These are phyloP conservation scores for Lucilia sericata DNA, from an alignment of 1,140 invertebrate genomes.

Conservation along the genomic window DNA sequence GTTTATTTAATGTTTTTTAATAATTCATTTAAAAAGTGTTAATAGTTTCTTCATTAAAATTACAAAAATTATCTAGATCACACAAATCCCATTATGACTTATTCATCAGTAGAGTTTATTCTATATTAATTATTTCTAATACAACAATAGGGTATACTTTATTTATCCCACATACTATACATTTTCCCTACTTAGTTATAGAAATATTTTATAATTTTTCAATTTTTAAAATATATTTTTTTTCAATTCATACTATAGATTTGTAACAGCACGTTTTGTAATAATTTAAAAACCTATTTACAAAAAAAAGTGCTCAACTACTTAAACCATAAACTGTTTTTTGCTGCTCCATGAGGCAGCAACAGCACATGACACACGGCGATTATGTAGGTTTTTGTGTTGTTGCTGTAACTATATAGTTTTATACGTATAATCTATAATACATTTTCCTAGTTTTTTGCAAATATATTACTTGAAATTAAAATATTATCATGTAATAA, in stretches of 20 bases:
- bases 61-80: no score
- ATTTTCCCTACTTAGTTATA: neutral
- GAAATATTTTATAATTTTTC: neutral
- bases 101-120: no score
- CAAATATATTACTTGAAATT: constrained; percentile 36
- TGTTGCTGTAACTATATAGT: neutral
- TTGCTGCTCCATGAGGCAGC: neutral
- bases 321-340: neutral
- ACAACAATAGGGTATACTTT: no score
- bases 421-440: neutral
- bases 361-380: neutral
- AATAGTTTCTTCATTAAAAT: no score
- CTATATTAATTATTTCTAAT: no score
- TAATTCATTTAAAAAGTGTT: no score
- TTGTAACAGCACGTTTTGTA: constrained; percentile 42
- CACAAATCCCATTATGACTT: no score
- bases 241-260: constrained; percentile 40
- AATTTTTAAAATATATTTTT: neutral
- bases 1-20: no score
- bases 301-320: constrained; percentile 30
- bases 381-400: constrained; percentile 2
- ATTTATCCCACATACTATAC: no score
- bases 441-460: neutral
- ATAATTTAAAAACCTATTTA: constrained; percentile 43
- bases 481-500: constrained; percentile 43